Evolutionary conservation across 2,888 invertebrate genomes (phyloP).

Genomic region (Oasisia sp.): DNA sequence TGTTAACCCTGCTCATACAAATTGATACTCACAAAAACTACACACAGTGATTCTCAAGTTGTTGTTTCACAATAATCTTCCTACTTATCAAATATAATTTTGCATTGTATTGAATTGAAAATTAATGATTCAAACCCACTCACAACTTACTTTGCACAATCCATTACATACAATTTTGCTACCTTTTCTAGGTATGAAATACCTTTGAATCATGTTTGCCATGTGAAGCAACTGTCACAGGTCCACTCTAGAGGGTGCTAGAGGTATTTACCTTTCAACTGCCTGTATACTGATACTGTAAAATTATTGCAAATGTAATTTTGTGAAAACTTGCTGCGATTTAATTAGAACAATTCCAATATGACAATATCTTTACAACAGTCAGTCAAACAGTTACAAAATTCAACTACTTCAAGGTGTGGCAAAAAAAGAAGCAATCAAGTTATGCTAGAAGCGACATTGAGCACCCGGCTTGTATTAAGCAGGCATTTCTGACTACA

Average conservation of each 20-base stretch:
- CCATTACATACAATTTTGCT: neutral
- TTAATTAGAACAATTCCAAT: neutral
- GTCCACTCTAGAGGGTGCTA: neutral
- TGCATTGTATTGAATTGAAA: too few relatives aligned
- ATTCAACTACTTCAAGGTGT: neutral
- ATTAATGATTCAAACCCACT: neutral
- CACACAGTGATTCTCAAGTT: too few relatives aligned
- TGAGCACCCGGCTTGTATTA: neutral
- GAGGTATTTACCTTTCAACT: neutral
- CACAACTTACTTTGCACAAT: neutral
- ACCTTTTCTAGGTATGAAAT: neutral
- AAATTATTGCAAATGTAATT: neutral
- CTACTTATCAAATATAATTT: too few relatives aligned
- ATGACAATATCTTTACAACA: neutral
- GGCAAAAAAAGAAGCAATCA: neutral
- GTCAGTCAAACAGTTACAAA: neutral
- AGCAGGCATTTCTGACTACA: conserved; percentile 4
- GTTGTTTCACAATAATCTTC: too few relatives aligned
- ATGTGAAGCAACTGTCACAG: neutral
- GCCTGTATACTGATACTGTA: neutral
- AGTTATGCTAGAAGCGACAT: neutral
- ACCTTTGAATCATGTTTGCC: neutral
- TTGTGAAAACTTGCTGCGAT: neutral
- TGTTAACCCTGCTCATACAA: neutral
- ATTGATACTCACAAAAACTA: too few relatives aligned